Base-by-base conservation (phyloP, 30 jellyfish, hydroid and myxozoan species). In the Turritopsis rubra region DNA sequence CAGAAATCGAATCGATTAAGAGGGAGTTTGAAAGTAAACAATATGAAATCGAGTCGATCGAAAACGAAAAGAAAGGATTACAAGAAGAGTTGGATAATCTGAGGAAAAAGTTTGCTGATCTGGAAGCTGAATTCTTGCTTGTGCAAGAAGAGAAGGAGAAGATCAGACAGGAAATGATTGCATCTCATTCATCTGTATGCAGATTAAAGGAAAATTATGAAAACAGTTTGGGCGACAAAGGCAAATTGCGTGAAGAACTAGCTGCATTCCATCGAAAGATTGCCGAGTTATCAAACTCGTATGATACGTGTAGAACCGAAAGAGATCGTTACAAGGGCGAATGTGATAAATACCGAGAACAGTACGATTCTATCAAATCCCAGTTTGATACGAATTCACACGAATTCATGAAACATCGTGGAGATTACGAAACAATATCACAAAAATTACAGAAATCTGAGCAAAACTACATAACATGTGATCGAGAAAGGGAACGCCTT, bases 131-230 rank as follows among this genome's bases (percentile, higher is more conserved):
- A 75, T 93, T 73, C 90, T 70, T 93, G 27, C 71, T 88, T 0
- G 95, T 88, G 5, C 98, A 93, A 71, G 98, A 93, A 93, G 98
- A 93, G 85, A 93, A 88, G 79, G 98, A 93, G 60, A 90, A 88
- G 66, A 41, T 93, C 53, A 81, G 98, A 60, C 98, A 93, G 66
- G 97, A 93, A 74, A 93, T 93, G 98, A 89, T 89, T 85, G 89
- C 89, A 54, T 81, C 98, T 1, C 98, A 93, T 66, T 88, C 95
- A 25, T 93, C 98, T 1, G 98, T 93, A 0, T 93, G 98, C 84
- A 95, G 96, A 20, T 80, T 93, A 84, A 93, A 93, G 81, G 98
- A 93, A 80, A 88, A 88, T 86, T 93, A 93, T 82, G 98, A 93
- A 53, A 84, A 85, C 21, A 93, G 98, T 79, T 95, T 89, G 81